Base-by-base conservation (phyloP, 1,140 invertebrate genomes). In the Procambarus virginalis region DNA sequence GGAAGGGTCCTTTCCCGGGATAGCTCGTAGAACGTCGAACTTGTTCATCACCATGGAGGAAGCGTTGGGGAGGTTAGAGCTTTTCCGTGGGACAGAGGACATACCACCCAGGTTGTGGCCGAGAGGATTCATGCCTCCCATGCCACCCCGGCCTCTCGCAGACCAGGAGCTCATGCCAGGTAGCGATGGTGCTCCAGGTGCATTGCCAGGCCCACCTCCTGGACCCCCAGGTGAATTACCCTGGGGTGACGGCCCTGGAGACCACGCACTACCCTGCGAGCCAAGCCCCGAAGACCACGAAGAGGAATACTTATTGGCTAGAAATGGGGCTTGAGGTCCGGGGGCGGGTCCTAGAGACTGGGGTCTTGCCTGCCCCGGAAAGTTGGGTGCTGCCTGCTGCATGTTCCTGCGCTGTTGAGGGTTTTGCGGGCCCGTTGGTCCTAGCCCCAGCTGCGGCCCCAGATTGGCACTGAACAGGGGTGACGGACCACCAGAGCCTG, bases 21-120 rank as follows among this genome's bases (percentile, higher is more conserved):
- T 91, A 91, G 84, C 84, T 91, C 6, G 90, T 91, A 17, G 90
- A 91, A 45, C 90, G 84, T 82, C 90, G 64, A 79, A 91, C 58
- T 91, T 91, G 78, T 91, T 91, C 90, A 91, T 91, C 78, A 91
- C 79, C 84, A 91, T 86, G 77, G 90, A 91, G 64, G 84, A 75
- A 48, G 79, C 70, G 80, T 83, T 91, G 80, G 90, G 79, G 49
- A 91, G 48, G 51, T 91, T 91, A n/a, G 84, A 51, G 77, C 17
- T 86, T 68, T 91, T 91, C 20, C 90, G 80, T 64, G 84, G 81
- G 81, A 89, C 81, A 14, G 88, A 89, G n/a, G 88, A 89, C 88
- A 89, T 89, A 17, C 88, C 82, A 45, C 86, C 86, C 46, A 89
- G 75, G 58, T 89, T 89, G 58, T 89, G 88, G n/a, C 88, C 76